Base-by-base conservation (phyloP, 2,113 vertebrate species). In the Nothobranchius kuhntae region DNA sequence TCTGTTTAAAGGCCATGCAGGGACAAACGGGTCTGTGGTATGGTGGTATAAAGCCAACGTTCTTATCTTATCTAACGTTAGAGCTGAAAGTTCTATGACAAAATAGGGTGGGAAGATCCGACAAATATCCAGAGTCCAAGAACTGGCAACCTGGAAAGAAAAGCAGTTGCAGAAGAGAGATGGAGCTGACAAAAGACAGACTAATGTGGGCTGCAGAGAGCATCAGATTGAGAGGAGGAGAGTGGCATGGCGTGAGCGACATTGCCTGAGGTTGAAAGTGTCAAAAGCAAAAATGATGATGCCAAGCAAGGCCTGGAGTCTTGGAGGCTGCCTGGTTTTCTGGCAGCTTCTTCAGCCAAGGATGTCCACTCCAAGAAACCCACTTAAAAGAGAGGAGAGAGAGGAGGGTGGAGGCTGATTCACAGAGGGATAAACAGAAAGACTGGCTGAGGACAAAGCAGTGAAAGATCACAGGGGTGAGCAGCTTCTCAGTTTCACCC, bases 211-310 rank as follows among this genome's bases (percentile, higher is more conserved):
- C 52, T 65, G 21, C 52, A 80, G 64, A 76, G 68, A 71, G 64
- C 52, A 14, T 21, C 15, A 81, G 77, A 85, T 85, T 82, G 80
- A 52, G 54, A 73, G 53, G 45, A 40, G 55, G 13, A 48, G 53
- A 68, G 58, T 67, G 68, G 59, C 53, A 66, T 57, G 57, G 9
- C 54, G 61, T 24, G 70, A 73, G 61, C 1, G 38, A 55, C 77
- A 67, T 48, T 65, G 83, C 74, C 81, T 13, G 56, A 65, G 77
- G 78, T 68, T 66, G 35, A 71, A 80, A 57, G 51, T 60, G 73
- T 88, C 82, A 84, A 83, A 83, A 70, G 50, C 56, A 73, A 68
- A 70, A 85, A 63, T 38, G 53, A 79, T 73, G 76, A 77, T 71
- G 64, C 75, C 60, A 57, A 54, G 55, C 47, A 2, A 65, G 52